Evolutionary conservation across 2,797 vertebrate species (phyloP).

Genomic region (Dicrostonyx torquatus): DNA sequence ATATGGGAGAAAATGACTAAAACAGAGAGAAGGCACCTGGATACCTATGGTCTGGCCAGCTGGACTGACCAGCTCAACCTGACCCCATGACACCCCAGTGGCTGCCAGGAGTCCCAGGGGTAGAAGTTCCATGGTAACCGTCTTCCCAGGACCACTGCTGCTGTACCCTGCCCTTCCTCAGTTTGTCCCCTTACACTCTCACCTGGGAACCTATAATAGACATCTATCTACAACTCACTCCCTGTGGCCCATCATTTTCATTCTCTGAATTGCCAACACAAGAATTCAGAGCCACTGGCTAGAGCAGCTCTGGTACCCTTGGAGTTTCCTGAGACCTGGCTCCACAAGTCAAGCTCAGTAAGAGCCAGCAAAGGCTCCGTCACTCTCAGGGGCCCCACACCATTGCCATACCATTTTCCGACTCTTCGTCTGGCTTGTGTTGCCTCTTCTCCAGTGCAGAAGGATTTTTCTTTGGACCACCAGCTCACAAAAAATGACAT

Average conservation of each 20-base stretch:
- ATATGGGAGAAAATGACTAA: not conserved
- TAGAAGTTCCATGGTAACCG: not conserved
- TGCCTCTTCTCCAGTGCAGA: not conserved
- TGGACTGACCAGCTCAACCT: not conserved
- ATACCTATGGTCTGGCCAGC: no score
- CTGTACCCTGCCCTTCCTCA: not conserved
- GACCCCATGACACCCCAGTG: not conserved
- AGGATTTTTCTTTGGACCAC: no score
- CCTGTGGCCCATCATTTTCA: not conserved
- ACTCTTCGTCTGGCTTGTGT: not conserved
- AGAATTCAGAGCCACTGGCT: not conserved
- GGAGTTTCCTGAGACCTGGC: not conserved
- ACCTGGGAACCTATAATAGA: not conserved
- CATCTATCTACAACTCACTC: not conserved
- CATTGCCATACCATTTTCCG: not conserved
- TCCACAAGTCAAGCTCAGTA: not conserved
- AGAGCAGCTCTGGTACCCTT: no score
- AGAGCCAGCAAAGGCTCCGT: not conserved
- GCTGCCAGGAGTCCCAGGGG: not conserved
- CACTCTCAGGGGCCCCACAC: no score
- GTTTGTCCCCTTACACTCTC: no score
- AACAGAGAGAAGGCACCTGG: not conserved
- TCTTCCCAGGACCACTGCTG: not conserved
- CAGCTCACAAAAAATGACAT: no score
- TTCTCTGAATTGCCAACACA: not conserved